Evolutionary conservation across 2,113 vertebrate species (phyloP).

Genomic region (Brachypteracias leptosomus): DNA sequence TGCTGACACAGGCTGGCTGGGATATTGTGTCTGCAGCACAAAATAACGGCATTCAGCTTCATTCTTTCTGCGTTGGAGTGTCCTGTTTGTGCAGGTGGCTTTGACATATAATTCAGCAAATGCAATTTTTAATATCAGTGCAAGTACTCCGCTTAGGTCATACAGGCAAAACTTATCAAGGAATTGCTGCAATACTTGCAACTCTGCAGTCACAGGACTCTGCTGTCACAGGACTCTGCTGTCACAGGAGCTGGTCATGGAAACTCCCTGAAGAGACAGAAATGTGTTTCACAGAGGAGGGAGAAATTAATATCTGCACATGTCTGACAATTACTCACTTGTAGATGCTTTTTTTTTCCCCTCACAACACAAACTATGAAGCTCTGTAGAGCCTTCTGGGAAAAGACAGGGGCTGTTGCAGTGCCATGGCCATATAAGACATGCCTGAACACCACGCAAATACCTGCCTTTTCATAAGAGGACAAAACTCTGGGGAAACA

Average conservation of each 20-base stretch:
- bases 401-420: background rate
- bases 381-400: background rate
- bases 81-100: constrained; percentile 70
- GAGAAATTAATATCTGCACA: background rate
- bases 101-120: constrained; percentile 34
- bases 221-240: background rate
- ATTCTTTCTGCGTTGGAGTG: background rate
- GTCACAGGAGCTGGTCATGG: background rate
- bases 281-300: background rate
- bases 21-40: background rate
- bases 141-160: background rate
- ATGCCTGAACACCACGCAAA: fast-evolving
- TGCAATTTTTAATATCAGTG: constrained; percentile 18
- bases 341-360: background rate
- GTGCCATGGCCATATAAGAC: fast-evolving
- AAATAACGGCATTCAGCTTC: constrained; percentile 32
- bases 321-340: background rate
- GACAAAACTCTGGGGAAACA: background rate
- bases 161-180: background rate
- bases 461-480: background rate
- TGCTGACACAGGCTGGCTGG: background rate
- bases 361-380: background rate
- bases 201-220: background rate
- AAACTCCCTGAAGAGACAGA: background rate
- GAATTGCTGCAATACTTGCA: background rate